Conservation (phyloP, 2,888 invertebrate genomes). For the Exephanes ischioxanthus region DNA sequence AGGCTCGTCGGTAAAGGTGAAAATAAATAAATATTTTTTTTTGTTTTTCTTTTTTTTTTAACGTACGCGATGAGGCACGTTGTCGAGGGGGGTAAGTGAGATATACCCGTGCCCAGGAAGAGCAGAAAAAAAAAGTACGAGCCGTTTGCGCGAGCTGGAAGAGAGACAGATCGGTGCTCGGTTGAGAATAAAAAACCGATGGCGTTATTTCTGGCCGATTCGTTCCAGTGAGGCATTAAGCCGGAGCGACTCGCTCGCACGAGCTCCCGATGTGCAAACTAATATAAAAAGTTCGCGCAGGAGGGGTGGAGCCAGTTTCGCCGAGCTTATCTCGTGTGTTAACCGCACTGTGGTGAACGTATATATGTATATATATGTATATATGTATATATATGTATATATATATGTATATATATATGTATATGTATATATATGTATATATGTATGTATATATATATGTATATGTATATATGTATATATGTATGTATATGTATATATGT, state of each 20-base stretch:
- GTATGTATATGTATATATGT: no score
- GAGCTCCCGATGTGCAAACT: slow-evolving; percentile 41
- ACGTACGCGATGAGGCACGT: slow-evolving; percentile 6
- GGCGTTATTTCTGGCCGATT: slow-evolving; percentile 77
- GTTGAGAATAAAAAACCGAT: slow-evolving; percentile 73
- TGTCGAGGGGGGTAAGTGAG: slow-evolving; percentile 12
- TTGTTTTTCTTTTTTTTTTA: no score
- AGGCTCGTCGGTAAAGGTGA: slow-evolving; percentile 26
- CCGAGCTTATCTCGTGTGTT: neutral
- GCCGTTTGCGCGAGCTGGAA: slow-evolving; percentile 9
- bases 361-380: neutral
- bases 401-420: neutral
- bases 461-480: neutral
- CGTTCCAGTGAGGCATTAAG: slow-evolving; percentile 67
- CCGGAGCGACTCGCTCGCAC: slow-evolving; percentile 52
- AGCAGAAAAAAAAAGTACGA: slow-evolving; percentile 59
- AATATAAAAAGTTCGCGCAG: slow-evolving; percentile 38
- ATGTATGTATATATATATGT: no score
- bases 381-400: no score
- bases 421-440: no score
- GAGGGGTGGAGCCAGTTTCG: neutral
- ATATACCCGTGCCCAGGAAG: slow-evolving; percentile 35
- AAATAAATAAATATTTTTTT: slow-evolving; percentile 2
- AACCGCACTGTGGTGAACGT: neutral
- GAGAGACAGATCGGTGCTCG: slow-evolving; percentile 23